Evolutionary conservation across 2,888 invertebrate species (phyloP).

Genomic region (Andrena bicolor): DNA sequence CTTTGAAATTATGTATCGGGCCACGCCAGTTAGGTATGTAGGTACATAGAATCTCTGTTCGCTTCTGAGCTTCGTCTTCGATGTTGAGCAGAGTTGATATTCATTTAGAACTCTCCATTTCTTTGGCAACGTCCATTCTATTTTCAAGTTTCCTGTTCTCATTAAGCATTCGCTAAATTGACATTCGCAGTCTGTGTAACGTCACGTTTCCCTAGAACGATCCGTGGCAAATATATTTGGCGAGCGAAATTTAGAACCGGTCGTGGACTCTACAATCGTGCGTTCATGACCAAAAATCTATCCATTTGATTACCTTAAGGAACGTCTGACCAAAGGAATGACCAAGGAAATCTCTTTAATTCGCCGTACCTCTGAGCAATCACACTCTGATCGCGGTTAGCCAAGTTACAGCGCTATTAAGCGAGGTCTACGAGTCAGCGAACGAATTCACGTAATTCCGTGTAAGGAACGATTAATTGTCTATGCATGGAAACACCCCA

Average conservation of each 20-base stretch:
- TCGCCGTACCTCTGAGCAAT: neutral
- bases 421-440: neutral
- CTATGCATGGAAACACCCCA: constrained; percentile 30
- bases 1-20: neutral
- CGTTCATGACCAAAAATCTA: neutral
- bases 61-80: neutral
- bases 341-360: neutral
- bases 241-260: constrained; percentile 13
- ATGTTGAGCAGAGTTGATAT: neutral
- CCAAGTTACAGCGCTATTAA: neutral
- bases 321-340: neutral
- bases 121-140: no score
- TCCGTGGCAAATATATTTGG: neutral
- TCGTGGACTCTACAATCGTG: neutral
- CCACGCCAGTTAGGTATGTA: neutral
- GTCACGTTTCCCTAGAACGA: constrained; percentile 20
- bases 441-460: constrained; percentile 29
- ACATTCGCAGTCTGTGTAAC: constrained; percentile 22
- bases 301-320: neutral
- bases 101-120: no score
- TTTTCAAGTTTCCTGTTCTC: neutral
- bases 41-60: neutral
- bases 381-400: neutral
- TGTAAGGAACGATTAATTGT: constrained; percentile 35
- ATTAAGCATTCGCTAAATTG: constrained; percentile 45